Evolutionary conservation across 2,888 invertebrate genomes (phyloP).

Genomic region (Amphipoea oculea): DNA sequence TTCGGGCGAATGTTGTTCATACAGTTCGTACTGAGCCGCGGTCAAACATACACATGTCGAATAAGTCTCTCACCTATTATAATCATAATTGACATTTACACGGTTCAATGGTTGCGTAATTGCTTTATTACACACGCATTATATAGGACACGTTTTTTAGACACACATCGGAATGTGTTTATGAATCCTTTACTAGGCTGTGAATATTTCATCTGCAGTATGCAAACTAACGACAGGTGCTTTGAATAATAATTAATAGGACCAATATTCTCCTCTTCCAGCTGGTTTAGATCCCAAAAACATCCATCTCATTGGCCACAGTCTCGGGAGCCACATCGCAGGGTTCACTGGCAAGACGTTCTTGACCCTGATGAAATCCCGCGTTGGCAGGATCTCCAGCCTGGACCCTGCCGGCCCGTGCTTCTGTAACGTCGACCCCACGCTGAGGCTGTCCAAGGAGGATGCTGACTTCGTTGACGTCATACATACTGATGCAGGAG

Average conservation of each 20-base stretch:
- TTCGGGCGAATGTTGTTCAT: not conserved
- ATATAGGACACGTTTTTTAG: not conserved
- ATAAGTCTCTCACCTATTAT: not conserved
- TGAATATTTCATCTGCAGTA: not conserved
- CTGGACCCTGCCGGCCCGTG: conserved; percentile 88
- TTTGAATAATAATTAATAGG: not conserved
- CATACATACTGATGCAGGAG: conserved; percentile 82
- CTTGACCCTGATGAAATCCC: conserved; percentile 72
- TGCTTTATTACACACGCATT: not conserved
- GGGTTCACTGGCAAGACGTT: conserved; percentile 82
- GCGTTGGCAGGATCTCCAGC: conserved; percentile 80
- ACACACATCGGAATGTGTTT: not conserved
- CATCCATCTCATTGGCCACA: conserved; percentile 86
- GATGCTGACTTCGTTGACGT: conserved; percentile 84
- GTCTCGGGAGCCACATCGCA: conserved; percentile 84
- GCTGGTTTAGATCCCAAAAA: conserved; percentile 76
- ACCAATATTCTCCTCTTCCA: conserved; percentile 58
- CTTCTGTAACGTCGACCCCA: conserved; percentile 77
- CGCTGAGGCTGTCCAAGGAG: conserved; percentile 71
- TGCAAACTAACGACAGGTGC: too few relatives aligned
- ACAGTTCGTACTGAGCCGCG: not conserved
- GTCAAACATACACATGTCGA: too few relatives aligned
- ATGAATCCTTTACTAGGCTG: not conserved
- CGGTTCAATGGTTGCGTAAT: not conserved
- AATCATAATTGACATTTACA: not conserved